These are phyloP conservation scores for Triplophysa tibetana DNA, from an alignment of 2,113 vertebrate genomes.

Conservation along the genomic window DNA sequence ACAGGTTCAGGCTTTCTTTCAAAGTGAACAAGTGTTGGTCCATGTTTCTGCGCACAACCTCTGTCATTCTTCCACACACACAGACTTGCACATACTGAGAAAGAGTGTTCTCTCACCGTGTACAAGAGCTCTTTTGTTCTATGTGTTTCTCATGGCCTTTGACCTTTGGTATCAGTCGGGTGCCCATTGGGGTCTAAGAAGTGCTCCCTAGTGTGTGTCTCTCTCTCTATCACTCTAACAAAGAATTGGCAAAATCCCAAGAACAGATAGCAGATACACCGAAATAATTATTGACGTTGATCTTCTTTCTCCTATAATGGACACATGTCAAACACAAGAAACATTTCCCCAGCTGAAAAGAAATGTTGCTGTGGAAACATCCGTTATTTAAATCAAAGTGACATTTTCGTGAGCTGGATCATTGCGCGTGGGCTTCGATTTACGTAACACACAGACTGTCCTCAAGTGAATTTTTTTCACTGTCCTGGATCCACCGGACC, in stretches of 20 bases:
- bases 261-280: slow-evolving; percentile 23
- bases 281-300: slow-evolving; percentile 28
- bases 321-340: not conserved
- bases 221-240: slow-evolving; percentile 16
- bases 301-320: slow-evolving; percentile 1
- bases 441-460: slow-evolving; percentile 5
- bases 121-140: slow-evolving; percentile 52
- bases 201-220: slow-evolving; percentile 34
- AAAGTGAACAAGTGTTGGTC: slow-evolving; percentile 14
- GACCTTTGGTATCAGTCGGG: slow-evolving; percentile 47
- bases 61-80: slow-evolving; percentile 20
- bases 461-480: slow-evolving; percentile 8
- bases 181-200: slow-evolving; percentile 33
- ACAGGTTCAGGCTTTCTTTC: slow-evolving; percentile 22
- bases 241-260: not conserved
- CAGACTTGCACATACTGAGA: not conserved
- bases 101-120: not conserved
- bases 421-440: slow-evolving; percentile 10
- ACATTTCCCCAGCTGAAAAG: not conserved
- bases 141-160: slow-evolving; percentile 52
- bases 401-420: slow-evolving; percentile 9
- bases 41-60: slow-evolving; percentile 19
- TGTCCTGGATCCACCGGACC: slow-evolving; percentile 19
- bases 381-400: slow-evolving; percentile 22
- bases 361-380: not conserved